Percentiles rank a stretch among this genome's conserved stretches.
These are phyloP conservation scores for Channa argus DNA, from an alignment of 2,113 vertebrate genomes.

Conservation along the genomic window DNA sequence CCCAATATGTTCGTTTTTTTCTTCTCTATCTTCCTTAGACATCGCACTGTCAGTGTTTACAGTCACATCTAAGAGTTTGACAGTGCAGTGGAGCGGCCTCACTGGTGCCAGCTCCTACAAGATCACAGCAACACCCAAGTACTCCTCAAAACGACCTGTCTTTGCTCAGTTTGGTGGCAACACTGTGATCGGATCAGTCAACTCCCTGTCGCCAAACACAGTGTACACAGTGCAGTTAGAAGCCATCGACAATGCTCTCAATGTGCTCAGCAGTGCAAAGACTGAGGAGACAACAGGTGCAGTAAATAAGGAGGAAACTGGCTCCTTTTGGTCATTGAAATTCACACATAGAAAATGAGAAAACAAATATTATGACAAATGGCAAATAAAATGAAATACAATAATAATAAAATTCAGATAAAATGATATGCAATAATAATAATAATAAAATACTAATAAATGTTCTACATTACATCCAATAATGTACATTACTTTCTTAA, in stretches of 20 bases:
- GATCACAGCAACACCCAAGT: constrained; percentile 80
- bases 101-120: constrained; percentile 82
- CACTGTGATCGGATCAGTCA: constrained; percentile 81
- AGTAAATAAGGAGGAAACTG: constrained; percentile 6
- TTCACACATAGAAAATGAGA: too few species aligned
- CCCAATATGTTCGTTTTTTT: neutral
- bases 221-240: constrained; percentile 82
- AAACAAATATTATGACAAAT: too few species aligned
- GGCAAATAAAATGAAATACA: too few species aligned
- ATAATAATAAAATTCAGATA: too few species aligned
- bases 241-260: constrained; percentile 80
- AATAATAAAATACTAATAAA: too few species aligned
- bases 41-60: constrained; percentile 80
- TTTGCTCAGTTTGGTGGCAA: constrained; percentile 78
- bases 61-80: constrained; percentile 84
- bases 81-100: constrained; percentile 76
- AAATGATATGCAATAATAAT: too few species aligned
- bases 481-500: too few species aligned
- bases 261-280: constrained; percentile 74
- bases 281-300: constrained; percentile 79
- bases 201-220: constrained; percentile 82
- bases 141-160: constrained; percentile 61
- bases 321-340: too few species aligned
- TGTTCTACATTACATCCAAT: too few species aligned
- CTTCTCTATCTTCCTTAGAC: constrained; percentile 54